Percentiles rank a stretch among this genome's conserved stretches.
These are phyloP conservation scores for Melangyna quadrimaculata DNA, from an alignment of 2,888 invertebrate species.

Conservation along the genomic window DNA sequence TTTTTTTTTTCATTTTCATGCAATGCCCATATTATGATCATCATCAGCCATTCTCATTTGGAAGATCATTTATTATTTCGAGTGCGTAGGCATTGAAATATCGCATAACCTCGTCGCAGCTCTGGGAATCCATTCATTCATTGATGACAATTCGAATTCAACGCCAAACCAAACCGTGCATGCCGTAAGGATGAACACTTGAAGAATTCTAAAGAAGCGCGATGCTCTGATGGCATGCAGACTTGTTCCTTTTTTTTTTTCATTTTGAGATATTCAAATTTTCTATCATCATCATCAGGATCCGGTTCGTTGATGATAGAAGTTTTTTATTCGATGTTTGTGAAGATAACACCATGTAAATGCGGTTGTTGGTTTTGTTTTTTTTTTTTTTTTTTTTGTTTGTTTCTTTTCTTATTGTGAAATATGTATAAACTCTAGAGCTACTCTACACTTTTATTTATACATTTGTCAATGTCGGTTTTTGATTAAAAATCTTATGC, in stretches of 20 bases:
- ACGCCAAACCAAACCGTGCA: constrained; percentile 19
- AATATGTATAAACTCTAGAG: not conserved
- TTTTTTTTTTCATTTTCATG: not conserved
- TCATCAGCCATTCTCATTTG: constrained; percentile 20
- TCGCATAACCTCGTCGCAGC: constrained; percentile 38
- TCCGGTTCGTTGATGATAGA: constrained; percentile 60
- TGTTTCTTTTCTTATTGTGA: not conserved
- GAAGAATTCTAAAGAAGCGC: constrained; percentile 61
- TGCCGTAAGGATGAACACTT: constrained; percentile 29
- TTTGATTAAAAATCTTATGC: constrained; percentile 3
- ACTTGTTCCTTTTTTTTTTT: not conserved
- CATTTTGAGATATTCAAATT: constrained; percentile 52
- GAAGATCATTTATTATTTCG: constrained; percentile 66
- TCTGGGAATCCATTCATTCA: constrained; percentile 61
- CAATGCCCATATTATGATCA: constrained; percentile 34
- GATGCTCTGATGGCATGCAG: not conserved
- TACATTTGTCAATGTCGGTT: constrained; percentile 3
- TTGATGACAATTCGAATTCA: constrained; percentile 69
- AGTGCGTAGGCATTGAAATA: constrained; percentile 69
- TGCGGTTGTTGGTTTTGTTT: not conserved
- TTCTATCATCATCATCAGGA: constrained; percentile 60
- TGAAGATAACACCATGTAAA: constrained; percentile 1
- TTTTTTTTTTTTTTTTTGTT: not conserved
- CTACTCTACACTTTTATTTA: not conserved
- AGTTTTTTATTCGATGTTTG: constrained; percentile 27